These are phyloP conservation scores for Megalopta genalis DNA, from an alignment of 1,140 invertebrate species.

Conservation along the genomic window DNA sequence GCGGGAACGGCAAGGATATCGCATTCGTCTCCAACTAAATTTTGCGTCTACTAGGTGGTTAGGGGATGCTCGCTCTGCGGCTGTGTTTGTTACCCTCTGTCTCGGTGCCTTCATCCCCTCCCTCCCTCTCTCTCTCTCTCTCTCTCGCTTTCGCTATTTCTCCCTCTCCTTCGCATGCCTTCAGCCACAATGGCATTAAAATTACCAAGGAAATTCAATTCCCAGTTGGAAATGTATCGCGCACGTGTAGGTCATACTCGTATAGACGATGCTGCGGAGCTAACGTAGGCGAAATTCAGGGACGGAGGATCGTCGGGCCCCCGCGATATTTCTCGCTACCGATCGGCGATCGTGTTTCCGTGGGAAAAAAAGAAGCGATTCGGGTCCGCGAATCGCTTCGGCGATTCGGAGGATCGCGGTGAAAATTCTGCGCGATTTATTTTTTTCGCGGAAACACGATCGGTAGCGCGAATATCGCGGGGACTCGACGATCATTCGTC, in stretches of 20 bases:
- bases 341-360: too few relatives aligned
- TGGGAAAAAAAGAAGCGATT: too few relatives aligned
- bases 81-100: constrained; percentile 71
- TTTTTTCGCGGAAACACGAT: too few relatives aligned
- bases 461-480: too few relatives aligned
- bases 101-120: constrained; percentile 47
- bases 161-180: constrained; percentile 5
- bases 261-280: constrained; percentile 29
- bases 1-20: constrained; percentile 37
- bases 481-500: too few relatives aligned
- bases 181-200: constrained; percentile 76
- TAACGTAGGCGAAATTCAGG: constrained; percentile 32
- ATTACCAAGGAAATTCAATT: constrained; percentile 78
- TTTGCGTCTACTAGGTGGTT: constrained; percentile 48
- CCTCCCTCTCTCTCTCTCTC: neutral
- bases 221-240: constrained; percentile 73
- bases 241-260: constrained; percentile 59
- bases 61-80: constrained; percentile 43
- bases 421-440: too few relatives aligned
- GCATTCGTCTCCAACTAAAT: constrained; percentile 53
- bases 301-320: constrained; percentile 22
- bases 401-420: too few relatives aligned
- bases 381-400: too few relatives aligned
- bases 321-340: neutral
- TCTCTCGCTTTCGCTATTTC: neutral